Evolutionary conservation across 2,888 invertebrate genomes (phyloP).

Genomic region (Agrotis puta): DNA sequence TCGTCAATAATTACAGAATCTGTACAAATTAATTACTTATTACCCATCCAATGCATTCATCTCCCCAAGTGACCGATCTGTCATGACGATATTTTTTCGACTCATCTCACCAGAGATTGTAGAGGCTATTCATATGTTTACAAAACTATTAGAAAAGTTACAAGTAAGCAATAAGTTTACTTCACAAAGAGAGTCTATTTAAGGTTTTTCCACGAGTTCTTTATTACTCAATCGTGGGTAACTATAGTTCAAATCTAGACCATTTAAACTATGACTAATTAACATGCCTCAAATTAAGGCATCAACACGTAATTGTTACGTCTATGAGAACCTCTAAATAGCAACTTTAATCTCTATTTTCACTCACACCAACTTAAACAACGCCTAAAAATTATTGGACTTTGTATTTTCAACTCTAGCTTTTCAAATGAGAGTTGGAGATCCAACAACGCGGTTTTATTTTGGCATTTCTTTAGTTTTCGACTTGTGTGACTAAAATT

Average conservation of each 20-base stretch:
- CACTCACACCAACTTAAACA: neutral
- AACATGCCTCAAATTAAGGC: conserved; percentile 29
- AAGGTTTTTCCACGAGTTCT: too few species aligned
- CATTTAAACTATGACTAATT: conserved; percentile 32
- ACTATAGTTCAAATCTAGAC: neutral
- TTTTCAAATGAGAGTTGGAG: neutral
- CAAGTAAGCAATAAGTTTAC: too few species aligned
- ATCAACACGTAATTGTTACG: conserved; percentile 46
- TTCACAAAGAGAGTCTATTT: neutral
- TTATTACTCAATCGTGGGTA: conserved; percentile 6
- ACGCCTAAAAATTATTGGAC: neutral
- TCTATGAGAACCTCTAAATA: conserved; percentile 40
- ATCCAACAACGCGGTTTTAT: accelerated
- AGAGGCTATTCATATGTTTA: too few species aligned
- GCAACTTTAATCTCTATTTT: conserved; percentile 5
- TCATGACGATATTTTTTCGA: too few species aligned
- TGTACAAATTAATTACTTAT: too few species aligned
- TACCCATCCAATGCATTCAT: too few species aligned
- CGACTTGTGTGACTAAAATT: neutral
- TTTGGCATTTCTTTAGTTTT: neutral
- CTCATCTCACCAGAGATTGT: too few species aligned
- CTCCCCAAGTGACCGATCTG: too few species aligned
- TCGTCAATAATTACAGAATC: too few species aligned
- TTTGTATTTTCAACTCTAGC: neutral
- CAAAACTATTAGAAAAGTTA: too few species aligned